phyloP scores from a whole-genome alignment of 2,113 vertebrate genomes.

The Lanius ludovicianus region DNA sequence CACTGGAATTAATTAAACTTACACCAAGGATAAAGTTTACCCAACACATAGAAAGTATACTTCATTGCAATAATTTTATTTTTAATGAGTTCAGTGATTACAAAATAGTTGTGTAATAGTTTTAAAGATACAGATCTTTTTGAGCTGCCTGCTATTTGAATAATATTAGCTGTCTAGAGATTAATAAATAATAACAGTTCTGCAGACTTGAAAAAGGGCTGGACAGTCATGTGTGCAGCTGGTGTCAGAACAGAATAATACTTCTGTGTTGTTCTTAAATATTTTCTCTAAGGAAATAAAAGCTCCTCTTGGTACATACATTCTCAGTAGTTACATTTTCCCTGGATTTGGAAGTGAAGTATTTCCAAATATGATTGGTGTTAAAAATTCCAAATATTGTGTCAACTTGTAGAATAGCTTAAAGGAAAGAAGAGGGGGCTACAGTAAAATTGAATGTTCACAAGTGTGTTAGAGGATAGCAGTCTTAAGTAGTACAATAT shows the following conservation, averaged over 20 bases:
- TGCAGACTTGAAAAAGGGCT: background rate
- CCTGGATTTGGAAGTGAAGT: constrained; percentile 3
- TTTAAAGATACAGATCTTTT: background rate
- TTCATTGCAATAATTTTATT: background rate
- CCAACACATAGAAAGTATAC: background rate
- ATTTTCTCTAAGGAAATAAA: background rate
- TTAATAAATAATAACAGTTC: background rate
- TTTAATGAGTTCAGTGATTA: background rate
- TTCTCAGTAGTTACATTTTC: background rate
- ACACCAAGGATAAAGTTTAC: background rate
- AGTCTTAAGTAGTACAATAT: constrained; percentile 7
- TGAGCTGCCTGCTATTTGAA: background rate
- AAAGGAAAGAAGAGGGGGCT: background rate
- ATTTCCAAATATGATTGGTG: background rate
- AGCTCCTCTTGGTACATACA: background rate
- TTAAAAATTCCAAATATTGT: constrained; percentile 5
- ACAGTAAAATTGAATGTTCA: background rate
- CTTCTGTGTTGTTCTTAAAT: background rate
- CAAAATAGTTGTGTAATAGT: background rate
- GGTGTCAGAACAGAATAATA: background rate
- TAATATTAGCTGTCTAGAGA: background rate
- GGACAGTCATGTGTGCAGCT: background rate
- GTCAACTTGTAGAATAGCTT: background rate
- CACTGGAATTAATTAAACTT: background rate
- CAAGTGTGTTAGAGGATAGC: background rate